Base-by-base conservation (phyloP, 1,140 invertebrate species). In the Tetragonula clypearis region DNA sequence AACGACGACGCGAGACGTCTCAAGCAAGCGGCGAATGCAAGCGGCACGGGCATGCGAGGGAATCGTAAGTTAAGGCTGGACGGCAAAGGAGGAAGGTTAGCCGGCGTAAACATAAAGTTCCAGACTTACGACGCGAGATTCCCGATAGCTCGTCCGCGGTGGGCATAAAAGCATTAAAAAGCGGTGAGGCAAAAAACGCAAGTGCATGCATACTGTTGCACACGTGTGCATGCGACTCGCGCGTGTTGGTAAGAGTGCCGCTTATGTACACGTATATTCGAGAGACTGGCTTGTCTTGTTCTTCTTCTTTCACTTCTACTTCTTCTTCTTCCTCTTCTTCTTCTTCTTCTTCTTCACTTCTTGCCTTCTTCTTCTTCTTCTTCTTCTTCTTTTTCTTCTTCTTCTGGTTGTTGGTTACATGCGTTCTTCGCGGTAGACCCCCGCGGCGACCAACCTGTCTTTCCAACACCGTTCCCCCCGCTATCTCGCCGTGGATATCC, bases 91-190 rank as follows among this genome's bases (percentile, higher is more conserved):
- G 86, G 90, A 92, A 92, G 93, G 92, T 93, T 93, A 93, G 92
- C 93, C 90, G 89, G 93, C 92, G 91, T 92, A 92, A 93, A 95
- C 94, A 95, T 95, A 95, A 95, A 95, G 94, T 95, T 94, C 93
- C 94, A 94, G 94, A 95, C 94, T 94, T 95, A 95, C 94, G 94
- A 94, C 94, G 93, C 93, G 91, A 95, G 94, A 95, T 95, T 92
- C 92, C 85, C 94, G 94, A 95, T 95, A 95, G 94, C 93, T 94
- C 92, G 94, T 94, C 93, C 91, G 93, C 94, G 94, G 94, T 94
- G 91, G 94, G 94, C 93, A 95, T 95, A 93, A 95, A 95, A 93
- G 94, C 94, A 94, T 94, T 92, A 90, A 91, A 91, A 92, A 88
- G 84, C 87, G 86, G 82, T 82, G 83, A 87, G 91, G 90, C 80